Base-by-base conservation (phyloP, 1,140 invertebrate genomes). In the Eueides isabella region DNA sequence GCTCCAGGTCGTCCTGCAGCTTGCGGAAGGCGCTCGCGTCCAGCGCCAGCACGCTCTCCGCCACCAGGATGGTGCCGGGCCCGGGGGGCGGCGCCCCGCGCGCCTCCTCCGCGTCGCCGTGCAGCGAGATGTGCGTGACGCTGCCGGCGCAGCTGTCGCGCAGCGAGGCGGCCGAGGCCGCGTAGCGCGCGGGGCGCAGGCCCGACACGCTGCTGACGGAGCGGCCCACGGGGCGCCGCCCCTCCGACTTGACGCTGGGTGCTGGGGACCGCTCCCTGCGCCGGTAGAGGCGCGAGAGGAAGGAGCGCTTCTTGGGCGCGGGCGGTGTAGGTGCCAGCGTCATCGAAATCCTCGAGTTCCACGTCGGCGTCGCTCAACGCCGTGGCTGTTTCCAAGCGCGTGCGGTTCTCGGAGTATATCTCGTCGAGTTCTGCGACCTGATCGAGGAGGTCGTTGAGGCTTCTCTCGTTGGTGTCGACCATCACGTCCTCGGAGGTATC, bases 381-480 rank as follows among this genome's bases (percentile, higher is more conserved):
- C 35, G 92, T 71, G 68, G 92, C 81, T 85, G 91, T 93, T 67
- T 94, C 93, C 33, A 94, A 76, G 3, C 94, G 92, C 9, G 94
- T 93, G 48, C 95, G 94, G 65, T 95, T 96, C 61, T 97, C 96
- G 0, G 95, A 95, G 85, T 97, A 97, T 75, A 97, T 97, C 82
- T 96, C 95, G 84, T 97, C 96, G 26, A 97, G 81, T 78, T 97
- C 96, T 0, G 96, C 96, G 9, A 97, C 96, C 84, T 97, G 95
- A 29, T 95, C 94, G 1, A 97, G 89, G 0, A 97, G 88, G 64
- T 96, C 95, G 80, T 96, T 95, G 0, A 96, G 92, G 5, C 95
- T 95, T 79, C 95, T 95, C 73, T 95, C 89, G 80, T 85, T 86
- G 7, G 77, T 71, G 33, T 87, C 86, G 14, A 71, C 70, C 61